Evolutionary conservation across 2,113 vertebrate species (phyloP).

Genomic region (Zapornia atra): DNA sequence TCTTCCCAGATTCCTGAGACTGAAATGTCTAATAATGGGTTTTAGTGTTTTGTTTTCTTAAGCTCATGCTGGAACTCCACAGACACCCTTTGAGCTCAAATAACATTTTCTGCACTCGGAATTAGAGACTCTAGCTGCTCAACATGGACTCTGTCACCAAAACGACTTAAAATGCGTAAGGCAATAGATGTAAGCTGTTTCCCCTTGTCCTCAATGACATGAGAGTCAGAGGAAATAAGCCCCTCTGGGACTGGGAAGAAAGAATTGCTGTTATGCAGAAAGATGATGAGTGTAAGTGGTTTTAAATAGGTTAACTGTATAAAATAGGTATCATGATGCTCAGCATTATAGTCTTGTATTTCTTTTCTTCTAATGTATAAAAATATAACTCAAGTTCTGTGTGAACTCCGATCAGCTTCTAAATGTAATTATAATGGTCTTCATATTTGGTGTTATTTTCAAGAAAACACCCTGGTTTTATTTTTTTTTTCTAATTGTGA

Average conservation of each 20-base stretch:
- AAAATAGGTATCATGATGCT: neutral
- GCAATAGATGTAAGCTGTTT: neutral
- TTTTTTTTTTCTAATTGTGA: neutral
- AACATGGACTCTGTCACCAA: neutral
- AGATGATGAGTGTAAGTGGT: neutral
- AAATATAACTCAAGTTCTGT: neutral
- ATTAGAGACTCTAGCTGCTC: neutral
- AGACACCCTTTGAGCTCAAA: neutral
- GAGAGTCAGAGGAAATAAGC: neutral
- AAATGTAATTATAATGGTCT: neutral
- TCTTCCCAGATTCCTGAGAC: neutral
- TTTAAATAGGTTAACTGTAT: neutral
- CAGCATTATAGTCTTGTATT: fast-evolving
- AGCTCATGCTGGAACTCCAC: neutral
- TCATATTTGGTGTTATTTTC: neutral
- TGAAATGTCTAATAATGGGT: neutral
- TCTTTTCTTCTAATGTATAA: neutral
- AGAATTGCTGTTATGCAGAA: neutral
- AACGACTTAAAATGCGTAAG: neutral
- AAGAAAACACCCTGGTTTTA: neutral
- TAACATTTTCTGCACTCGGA: neutral
- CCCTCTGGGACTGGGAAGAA: neutral
- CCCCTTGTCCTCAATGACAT: neutral
- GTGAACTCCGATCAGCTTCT: neutral
- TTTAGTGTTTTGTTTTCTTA: neutral